Evolutionary conservation across 92 coral and sea anemone genomes (phyloP), one percentile per base, ranked within the genome.

Genomic region (Pocillopora meandrina): DNA sequence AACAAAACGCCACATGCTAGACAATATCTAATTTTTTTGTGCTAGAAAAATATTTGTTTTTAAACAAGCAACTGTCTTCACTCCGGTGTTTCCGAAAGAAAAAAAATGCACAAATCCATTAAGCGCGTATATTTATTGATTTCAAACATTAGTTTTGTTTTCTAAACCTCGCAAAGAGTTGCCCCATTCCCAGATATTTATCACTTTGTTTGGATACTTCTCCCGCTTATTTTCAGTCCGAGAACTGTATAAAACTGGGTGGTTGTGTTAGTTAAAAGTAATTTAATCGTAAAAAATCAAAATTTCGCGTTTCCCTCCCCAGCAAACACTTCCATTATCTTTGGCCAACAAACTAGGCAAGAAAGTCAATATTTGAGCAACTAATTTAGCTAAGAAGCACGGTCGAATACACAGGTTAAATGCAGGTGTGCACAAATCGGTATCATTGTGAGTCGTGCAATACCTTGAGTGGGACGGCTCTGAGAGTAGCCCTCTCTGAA

Each of bases 391-490:
- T 42, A 42, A 42, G 55, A 19, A 42, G 52, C n/a, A 12, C 64
- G 26, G 72, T 78, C 68, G 62, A 47, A 42, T 42, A 42, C 52
- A 7, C 42, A 42, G 13, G 8, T 12, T 78, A 65, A 78, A 21
- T 31, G 71, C 82, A 77, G 62, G 61, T 78, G 72, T 19, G 34
- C 11, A 26, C 42, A 64, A 65, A 78, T 42, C 56, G 20, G 12
- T 64, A 11, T 70, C 74, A 70, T 20, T 70, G 10, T 16, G 42
- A 34, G 52, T 42, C 52, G 31, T 26, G 31, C 1, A 26, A 26
- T 26, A 26, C 31, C 31, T 42, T 42, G 52, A 3, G 52, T 42
- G 8, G 52, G 0, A 3, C 52, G 52, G 52, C 52, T 42, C 7
- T 42, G 52, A 42, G 8, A 42, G 52, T 2, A 7, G 52, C 4